These are phyloP conservation scores for Drosophila littoralis DNA, from an alignment of 1,140 invertebrate species.

Conservation along the genomic window DNA sequence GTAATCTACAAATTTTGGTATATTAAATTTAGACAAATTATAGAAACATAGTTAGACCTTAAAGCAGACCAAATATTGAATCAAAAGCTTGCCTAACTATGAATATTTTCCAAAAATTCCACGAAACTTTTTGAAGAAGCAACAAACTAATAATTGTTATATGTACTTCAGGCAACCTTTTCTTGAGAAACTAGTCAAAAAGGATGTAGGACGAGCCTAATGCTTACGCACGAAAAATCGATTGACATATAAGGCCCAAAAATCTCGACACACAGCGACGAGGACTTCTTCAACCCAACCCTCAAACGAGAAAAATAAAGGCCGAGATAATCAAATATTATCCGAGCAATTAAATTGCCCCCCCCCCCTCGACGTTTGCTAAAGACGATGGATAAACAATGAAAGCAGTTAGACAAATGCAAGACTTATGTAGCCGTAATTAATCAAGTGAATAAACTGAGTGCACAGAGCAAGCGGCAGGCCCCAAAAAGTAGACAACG, in stretches of 20 bases:
- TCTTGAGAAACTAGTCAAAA: neutral
- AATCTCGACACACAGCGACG: conserved; percentile 11
- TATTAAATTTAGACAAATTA: too few species aligned
- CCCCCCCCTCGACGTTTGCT: too few species aligned
- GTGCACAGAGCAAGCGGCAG: conserved; percentile 13
- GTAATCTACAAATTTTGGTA: too few species aligned
- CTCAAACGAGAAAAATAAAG: conserved; percentile 7
- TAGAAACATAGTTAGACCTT: too few species aligned
- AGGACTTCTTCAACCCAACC: too few species aligned
- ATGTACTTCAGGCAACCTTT: neutral
- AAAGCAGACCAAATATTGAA: neutral
- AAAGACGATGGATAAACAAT: conserved; percentile 12
- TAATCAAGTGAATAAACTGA: conserved; percentile 46
- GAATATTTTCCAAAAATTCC: neutral
- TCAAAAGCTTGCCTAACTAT: neutral
- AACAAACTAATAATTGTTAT: neutral
- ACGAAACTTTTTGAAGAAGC: too few species aligned
- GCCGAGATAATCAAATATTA: conserved; percentile 47
- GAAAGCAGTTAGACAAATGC: conserved; percentile 36
- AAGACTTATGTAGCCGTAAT: conserved; percentile 45
- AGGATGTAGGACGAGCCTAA: neutral
- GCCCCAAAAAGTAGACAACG: conserved; percentile 41
- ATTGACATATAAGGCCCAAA: conserved; percentile 23
- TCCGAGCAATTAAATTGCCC: conserved; percentile 39
- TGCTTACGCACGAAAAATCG: conserved; percentile 39